Conservation (phyloP, 2,113 vertebrate genomes). For the Drymodes brunneopygia region DNA sequence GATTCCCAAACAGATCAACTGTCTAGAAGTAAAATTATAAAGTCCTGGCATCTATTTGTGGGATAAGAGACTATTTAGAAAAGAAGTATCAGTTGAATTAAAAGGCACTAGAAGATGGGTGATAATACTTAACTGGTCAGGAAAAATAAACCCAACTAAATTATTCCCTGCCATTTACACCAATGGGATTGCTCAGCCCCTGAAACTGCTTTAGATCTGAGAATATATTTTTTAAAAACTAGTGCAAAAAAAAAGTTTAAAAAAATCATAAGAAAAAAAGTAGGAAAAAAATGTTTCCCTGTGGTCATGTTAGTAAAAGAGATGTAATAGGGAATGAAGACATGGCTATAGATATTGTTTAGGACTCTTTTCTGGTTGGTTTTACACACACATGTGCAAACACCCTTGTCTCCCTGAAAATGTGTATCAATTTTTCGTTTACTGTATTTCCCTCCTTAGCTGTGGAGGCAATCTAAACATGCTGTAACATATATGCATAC, state of each 20-base stretch:
- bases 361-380: neutral
- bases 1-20: neutral
- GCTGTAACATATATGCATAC: neutral
- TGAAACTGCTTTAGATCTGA: neutral
- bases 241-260: neutral
- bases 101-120: neutral
- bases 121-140: neutral
- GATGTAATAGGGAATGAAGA: neutral
- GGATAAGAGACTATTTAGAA: neutral
- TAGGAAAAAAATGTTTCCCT: neutral
- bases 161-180: neutral
- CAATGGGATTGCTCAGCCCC: neutral
- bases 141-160: neutral
- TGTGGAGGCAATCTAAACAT: neutral
- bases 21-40: neutral
- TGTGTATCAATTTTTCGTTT: neutral
- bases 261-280: neutral
- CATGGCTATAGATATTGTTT: neutral
- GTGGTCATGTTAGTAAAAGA: neutral
- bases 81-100: neutral
- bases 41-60: neutral
- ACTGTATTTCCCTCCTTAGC: neutral
- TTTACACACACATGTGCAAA: neutral
- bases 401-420: neutral
- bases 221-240: neutral